phyloP scores from a whole-genome alignment of 2,888 invertebrate genomes.

The Agonum fuliginosum region DNA sequence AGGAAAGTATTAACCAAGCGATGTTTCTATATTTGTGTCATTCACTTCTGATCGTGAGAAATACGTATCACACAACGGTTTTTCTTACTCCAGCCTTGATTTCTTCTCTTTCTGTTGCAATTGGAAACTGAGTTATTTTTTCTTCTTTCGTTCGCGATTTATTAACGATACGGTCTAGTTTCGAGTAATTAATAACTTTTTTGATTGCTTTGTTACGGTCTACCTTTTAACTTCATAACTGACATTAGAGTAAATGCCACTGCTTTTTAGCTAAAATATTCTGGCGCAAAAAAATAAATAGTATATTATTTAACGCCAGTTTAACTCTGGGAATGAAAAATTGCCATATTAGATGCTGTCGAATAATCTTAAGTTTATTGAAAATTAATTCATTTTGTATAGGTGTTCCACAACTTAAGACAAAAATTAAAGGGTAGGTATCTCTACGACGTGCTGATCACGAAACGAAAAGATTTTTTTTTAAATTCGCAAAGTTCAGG shows the following conservation, averaged over 20 bases:
- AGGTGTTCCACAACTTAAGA: no score
- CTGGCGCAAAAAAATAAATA: no score
- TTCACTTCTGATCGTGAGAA: constrained; percentile 15
- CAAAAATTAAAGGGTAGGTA: no score
- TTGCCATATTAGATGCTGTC: no score
- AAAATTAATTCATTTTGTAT: no score
- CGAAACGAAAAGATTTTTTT: no score
- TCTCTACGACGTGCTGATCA: no score
- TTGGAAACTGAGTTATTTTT: constrained; percentile 13
- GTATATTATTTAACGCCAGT: no score
- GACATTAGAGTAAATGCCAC: background rate
- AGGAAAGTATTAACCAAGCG: constrained; percentile 28
- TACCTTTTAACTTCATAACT: background rate
- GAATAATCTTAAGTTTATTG: no score
- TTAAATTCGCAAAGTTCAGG: no score
- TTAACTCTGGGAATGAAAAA: no score
- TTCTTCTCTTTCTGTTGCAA: constrained; percentile 20
- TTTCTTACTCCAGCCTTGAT: constrained; percentile 11
- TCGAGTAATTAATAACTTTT: constrained; percentile 14
- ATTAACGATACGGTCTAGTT: constrained; percentile 26
- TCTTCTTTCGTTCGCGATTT: constrained; percentile 2
- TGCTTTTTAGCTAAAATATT: background rate
- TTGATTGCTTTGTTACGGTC: background rate
- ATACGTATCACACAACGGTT: background rate
- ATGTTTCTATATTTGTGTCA: constrained; percentile 40